phyloP scores from a whole-genome alignment of 2,888 invertebrate genomes.

The Leptopilina syphax region DNA sequence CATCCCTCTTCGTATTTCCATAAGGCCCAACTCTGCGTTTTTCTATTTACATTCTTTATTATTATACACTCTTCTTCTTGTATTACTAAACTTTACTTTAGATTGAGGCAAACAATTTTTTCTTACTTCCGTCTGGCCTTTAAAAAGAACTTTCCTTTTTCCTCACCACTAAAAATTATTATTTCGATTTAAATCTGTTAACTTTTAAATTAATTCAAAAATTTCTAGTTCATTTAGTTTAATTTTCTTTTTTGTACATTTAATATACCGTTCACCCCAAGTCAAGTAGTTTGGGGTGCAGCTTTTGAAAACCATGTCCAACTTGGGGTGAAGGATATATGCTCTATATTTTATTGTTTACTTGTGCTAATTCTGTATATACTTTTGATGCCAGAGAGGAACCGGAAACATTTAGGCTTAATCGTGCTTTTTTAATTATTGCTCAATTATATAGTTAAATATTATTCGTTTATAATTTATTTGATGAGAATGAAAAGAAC shows the following conservation, averaged over 20 bases:
- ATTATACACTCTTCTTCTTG: slow-evolving; percentile 6
- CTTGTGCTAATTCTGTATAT: slow-evolving; percentile 39
- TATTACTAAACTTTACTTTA: background rate
- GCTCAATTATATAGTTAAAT: background rate
- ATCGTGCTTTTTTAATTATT: slow-evolving; percentile 74
- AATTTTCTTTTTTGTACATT: no score
- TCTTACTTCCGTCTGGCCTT: no score
- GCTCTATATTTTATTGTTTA: slow-evolving; percentile 25
- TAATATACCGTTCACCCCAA: no score
- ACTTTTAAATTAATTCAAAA: no score
- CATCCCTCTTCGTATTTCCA: slow-evolving; percentile 57
- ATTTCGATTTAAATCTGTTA: no score
- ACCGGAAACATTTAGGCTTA: slow-evolving; percentile 73
- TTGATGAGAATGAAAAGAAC: slow-evolving; percentile 45
- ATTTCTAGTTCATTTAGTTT: no score
- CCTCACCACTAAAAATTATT: no score
- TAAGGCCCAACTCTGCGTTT: background rate
- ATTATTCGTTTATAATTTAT: slow-evolving; percentile 44
- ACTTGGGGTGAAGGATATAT: background rate
- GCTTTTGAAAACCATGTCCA: background rate
- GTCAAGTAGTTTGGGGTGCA: background rate
- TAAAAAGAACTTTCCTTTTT: no score
- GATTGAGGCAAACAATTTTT: no score
- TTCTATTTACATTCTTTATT: slow-evolving; percentile 11
- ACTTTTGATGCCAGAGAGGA: slow-evolving; percentile 49